These are phyloP conservation scores for Fratercula arctica DNA, from an alignment of 2,797 vertebrate species.

Conservation along the genomic window DNA sequence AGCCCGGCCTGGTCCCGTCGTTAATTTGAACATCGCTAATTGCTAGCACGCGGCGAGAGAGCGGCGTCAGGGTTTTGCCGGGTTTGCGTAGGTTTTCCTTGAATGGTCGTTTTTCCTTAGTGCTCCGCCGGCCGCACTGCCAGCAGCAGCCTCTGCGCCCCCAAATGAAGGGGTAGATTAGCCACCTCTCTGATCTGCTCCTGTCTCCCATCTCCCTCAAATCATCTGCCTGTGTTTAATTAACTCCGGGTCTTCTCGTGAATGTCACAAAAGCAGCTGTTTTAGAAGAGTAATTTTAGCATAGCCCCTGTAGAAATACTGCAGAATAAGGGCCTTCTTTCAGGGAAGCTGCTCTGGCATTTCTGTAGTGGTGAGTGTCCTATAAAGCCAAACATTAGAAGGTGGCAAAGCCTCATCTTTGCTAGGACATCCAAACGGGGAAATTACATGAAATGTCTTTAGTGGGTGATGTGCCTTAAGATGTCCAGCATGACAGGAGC, in stretches of 20 bases:
- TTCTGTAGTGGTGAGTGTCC: neutral
- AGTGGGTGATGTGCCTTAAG: no score
- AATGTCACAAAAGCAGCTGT: neutral
- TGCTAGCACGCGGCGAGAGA: fast-evolving
- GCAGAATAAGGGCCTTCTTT: neutral
- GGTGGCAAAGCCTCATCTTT: neutral
- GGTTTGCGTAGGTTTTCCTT: neutral
- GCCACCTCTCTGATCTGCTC: fast-evolving
- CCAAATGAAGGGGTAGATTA: fast-evolving
- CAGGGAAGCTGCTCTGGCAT: neutral
- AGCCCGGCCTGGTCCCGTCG: neutral
- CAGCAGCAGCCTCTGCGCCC: neutral
- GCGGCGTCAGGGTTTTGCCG: neutral
- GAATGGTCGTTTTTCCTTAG: fast-evolving
- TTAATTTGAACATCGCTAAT: fast-evolving
- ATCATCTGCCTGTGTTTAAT: fast-evolving
- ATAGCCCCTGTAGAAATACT: fast-evolving
- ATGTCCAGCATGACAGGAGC: fast-evolving
- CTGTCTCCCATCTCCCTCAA: fast-evolving
- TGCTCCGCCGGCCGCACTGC: fast-evolving
- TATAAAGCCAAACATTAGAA: neutral
- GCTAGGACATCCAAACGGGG: neutral
- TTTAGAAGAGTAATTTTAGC: neutral
- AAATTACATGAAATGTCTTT: fast-evolving
- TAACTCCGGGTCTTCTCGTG: fast-evolving